These are phyloP conservation scores for Andrena bucephala DNA, from an alignment of 2,888 invertebrate species.

Conservation along the genomic window DNA sequence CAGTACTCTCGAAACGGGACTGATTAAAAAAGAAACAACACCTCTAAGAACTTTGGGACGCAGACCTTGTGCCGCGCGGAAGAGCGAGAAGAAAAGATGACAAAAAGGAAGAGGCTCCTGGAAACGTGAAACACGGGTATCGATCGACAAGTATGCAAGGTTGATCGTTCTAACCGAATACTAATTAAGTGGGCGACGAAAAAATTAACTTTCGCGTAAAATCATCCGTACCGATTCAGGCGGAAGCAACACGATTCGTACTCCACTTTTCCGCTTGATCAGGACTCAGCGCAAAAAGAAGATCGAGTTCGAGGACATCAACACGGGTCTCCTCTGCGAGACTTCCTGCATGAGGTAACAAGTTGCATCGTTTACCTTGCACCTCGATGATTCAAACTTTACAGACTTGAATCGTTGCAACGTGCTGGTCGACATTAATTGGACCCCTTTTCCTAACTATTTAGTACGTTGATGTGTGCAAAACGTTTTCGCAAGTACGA, in stretches of 20 bases:
- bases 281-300: constrained; percentile 18
- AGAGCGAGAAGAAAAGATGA: neutral
- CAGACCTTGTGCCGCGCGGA: no score
- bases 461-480: no score
- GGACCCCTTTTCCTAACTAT: neutral
- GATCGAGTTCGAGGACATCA: constrained; percentile 4
- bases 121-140: neutral
- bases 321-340: neutral
- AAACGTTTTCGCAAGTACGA: no score
- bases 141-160: neutral
- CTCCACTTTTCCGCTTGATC: constrained; percentile 14
- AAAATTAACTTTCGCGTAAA: constrained; percentile 18
- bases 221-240: neutral
- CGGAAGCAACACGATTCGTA: neutral
- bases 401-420: neutral
- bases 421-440: neutral
- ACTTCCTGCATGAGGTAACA: neutral
- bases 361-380: neutral
- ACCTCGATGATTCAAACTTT: neutral
- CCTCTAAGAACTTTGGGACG: neutral
- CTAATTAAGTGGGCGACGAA: constrained; percentile 8
- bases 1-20: no score
- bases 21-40: neutral
- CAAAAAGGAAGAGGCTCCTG: neutral
- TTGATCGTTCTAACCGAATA: neutral